A percentile compares a stretch with the other conserved stretches of the same genome.
These are phyloP conservation scores for Otolemur crassicaudatus DNA, from an alignment of 2,797 vertebrate genomes.

Conservation along the genomic window DNA sequence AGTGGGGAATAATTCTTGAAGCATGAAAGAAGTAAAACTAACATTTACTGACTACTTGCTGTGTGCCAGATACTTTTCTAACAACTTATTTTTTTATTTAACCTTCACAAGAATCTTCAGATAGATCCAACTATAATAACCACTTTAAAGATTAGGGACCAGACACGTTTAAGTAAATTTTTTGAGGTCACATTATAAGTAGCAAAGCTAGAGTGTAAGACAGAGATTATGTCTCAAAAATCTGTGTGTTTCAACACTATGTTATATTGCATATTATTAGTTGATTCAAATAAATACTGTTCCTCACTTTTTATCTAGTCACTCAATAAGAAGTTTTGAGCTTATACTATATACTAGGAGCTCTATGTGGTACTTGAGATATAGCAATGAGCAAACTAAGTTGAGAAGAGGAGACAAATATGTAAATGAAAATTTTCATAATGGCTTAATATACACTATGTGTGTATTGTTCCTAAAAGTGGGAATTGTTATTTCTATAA, in stretches of 20 bases:
- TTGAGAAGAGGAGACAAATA: not conserved
- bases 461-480: not conserved
- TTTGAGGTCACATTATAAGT: not conserved
- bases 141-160: not conserved
- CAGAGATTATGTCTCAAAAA: not conserved
- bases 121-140: not conserved
- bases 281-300: not conserved
- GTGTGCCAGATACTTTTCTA: not conserved
- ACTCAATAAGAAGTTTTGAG: not conserved
- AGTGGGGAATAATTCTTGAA: constrained; percentile 1
- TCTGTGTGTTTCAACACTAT: not conserved
- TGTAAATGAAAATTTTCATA: not conserved
- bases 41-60: not conserved
- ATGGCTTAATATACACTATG: not conserved
- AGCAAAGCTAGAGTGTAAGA: not conserved
- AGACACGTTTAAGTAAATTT: not conserved
- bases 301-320: not conserved
- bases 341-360: not conserved
- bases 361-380: not conserved
- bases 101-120: not conserved
- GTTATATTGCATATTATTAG: not conserved
- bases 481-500: not conserved
- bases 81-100: constrained; percentile 1
- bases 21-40: not conserved
- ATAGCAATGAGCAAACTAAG: not conserved